These are phyloP conservation scores for Leptopterna dolabrata DNA, from an alignment of 2,888 invertebrate species.

Conservation along the genomic window DNA sequence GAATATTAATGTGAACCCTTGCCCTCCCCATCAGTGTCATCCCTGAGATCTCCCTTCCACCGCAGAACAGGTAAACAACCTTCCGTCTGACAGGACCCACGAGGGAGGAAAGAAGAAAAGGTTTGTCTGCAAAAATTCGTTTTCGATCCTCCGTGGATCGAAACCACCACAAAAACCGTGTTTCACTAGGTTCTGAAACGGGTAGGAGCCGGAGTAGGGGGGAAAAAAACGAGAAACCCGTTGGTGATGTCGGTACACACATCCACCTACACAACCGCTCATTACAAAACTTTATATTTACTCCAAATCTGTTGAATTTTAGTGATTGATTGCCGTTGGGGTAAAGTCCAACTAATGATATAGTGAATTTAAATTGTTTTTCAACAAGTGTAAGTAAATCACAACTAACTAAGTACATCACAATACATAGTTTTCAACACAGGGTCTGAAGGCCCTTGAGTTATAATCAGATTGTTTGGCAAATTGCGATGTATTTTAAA, in stretches of 20 bases:
- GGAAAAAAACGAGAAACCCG: not conserved
- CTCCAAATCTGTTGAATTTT: too few species aligned
- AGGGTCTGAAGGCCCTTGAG: too few species aligned
- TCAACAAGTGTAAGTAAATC: too few species aligned
- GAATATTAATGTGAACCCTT: constrained; percentile 48
- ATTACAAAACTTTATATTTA: too few species aligned
- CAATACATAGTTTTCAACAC: too few species aligned
- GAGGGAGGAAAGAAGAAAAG: not conserved
- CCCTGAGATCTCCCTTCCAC: not conserved
- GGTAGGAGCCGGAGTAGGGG: not conserved
- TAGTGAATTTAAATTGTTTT: too few species aligned
- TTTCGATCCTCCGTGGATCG: not conserved
- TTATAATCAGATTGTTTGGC: too few species aligned
- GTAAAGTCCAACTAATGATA: too few species aligned
- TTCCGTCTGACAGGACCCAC: not conserved
- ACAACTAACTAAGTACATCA: too few species aligned
- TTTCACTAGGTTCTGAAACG: not conserved
- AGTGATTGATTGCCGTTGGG: too few species aligned
- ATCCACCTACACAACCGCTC: not conserved
- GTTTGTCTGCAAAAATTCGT: constrained; percentile 7
- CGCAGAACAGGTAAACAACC: constrained; percentile 23
- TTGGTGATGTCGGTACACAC: not conserved
- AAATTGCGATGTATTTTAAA: too few species aligned
- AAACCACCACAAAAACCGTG: not conserved
- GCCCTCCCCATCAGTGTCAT: constrained; percentile 37